These are phyloP conservation scores for Pangasius larnaudii DNA, from an alignment of 2,797 vertebrate species.

Conservation along the genomic window DNA sequence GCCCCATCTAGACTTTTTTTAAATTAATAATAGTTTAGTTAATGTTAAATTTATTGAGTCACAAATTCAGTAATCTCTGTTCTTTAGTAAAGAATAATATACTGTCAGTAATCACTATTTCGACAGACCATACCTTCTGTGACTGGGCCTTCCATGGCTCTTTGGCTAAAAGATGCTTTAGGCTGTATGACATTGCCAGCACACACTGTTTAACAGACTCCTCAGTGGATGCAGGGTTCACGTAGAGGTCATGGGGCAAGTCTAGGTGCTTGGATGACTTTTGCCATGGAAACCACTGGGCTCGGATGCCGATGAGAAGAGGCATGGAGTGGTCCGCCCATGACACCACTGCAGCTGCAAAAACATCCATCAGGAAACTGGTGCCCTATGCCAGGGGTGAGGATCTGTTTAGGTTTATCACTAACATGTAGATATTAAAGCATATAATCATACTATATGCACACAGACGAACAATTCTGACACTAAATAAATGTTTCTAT, in stretches of 20 bases:
- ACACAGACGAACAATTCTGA: background rate
- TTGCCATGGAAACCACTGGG: constrained; percentile 83
- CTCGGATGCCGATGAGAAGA: constrained; percentile 83
- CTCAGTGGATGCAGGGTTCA: constrained; percentile 67
- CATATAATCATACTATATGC: background rate
- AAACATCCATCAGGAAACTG: constrained; percentile 87
- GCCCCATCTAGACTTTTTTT: background rate
- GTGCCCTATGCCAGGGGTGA: constrained; percentile 70
- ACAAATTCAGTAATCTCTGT: background rate
- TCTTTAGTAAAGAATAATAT: background rate
- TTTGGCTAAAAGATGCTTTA: constrained; percentile 83
- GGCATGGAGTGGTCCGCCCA: constrained; percentile 89
- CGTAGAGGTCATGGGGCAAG: constrained; percentile 68
- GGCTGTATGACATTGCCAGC: constrained; percentile 80
- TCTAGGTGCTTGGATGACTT: constrained; percentile 40
- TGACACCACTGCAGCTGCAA: constrained; percentile 81
- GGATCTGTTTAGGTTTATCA: background rate
- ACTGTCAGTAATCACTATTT: background rate
- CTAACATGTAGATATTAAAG: background rate
- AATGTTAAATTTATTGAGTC: background rate
- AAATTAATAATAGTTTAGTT: background rate
- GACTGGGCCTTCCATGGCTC: constrained; percentile 90
- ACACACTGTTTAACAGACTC: constrained; percentile 74
- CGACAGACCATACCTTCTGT: constrained; percentile 79
- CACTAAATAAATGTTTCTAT: background rate